phyloP scores from a whole-genome alignment of 2,888 invertebrate genomes.

The Tenodera sinensis region DNA sequence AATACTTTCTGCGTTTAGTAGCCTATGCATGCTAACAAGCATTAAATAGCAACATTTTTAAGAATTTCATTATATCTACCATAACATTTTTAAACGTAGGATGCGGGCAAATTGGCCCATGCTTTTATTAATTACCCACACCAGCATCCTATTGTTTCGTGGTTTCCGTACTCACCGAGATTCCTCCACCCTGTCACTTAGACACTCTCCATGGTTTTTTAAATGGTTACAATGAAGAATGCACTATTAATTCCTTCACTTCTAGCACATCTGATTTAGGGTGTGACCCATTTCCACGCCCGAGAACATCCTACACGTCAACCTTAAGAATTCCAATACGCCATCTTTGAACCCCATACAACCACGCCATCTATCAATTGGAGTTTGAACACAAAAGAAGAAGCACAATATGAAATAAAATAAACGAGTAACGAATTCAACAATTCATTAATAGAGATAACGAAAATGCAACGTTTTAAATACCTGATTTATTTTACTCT shows the following conservation, averaged over 20 bases:
- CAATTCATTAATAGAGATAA: neutral
- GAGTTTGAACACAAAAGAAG: neutral
- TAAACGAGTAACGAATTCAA: neutral
- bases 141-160: neutral
- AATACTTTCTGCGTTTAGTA: neutral
- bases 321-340: constrained; percentile 26
- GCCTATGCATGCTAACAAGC: neutral
- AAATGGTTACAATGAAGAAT: neutral
- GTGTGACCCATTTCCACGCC: constrained; percentile 40
- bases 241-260: neutral
- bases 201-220: neutral
- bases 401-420: neutral
- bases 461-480: too few relatives aligned
- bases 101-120: neutral
- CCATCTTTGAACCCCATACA: constrained; percentile 14
- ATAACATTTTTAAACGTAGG: neutral
- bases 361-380: neutral
- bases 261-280: constrained; percentile 28
- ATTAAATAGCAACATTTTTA: neutral
- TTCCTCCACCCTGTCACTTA: neutral
- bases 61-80: neutral
- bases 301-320: constrained; percentile 42
- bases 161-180: neutral
- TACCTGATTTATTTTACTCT: too few relatives aligned
- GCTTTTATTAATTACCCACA: neutral